These are phyloP conservation scores for Climacteris rufus DNA, from an alignment of 2,113 vertebrate genomes.

Conservation along the genomic window DNA sequence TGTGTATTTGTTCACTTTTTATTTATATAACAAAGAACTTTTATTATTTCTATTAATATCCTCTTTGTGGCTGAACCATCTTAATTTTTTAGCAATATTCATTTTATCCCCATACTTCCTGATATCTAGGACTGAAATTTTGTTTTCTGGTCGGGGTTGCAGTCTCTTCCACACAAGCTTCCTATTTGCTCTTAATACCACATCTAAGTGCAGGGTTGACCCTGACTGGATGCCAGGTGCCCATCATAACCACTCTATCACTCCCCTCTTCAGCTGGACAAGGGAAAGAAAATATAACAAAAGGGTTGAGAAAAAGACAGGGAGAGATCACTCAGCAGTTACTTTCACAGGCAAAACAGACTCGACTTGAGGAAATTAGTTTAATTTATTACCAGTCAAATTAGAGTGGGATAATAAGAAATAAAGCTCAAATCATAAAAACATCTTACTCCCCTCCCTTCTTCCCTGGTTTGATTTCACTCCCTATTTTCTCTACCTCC, in stretches of 20 bases:
- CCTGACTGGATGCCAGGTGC: not conserved
- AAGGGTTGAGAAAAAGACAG: not conserved
- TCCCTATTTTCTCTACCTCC: not conserved
- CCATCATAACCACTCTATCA: not conserved
- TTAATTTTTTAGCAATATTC: not conserved
- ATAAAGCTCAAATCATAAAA: not conserved
- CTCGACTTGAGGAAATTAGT: not conserved
- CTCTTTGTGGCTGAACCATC: not conserved
- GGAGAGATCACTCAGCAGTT: not conserved
- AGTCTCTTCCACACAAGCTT: not conserved
- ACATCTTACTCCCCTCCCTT: fast-evolving
- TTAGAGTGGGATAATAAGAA: not conserved
- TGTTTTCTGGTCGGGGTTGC: not conserved
- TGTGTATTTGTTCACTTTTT: not conserved
- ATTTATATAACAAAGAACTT: not conserved
- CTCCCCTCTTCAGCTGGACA: not conserved
- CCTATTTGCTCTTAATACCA: not conserved
- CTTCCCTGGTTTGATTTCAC: not conserved
- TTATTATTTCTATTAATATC: not conserved
- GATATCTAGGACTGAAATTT: not conserved
- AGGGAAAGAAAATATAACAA: not conserved
- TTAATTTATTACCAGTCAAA: not conserved
- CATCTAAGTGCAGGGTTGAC: not conserved
- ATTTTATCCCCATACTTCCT: not conserved
- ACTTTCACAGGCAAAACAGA: not conserved